These are phyloP conservation scores for Noctua comes DNA, from an alignment of 2,888 invertebrate genomes.

Conservation along the genomic window DNA sequence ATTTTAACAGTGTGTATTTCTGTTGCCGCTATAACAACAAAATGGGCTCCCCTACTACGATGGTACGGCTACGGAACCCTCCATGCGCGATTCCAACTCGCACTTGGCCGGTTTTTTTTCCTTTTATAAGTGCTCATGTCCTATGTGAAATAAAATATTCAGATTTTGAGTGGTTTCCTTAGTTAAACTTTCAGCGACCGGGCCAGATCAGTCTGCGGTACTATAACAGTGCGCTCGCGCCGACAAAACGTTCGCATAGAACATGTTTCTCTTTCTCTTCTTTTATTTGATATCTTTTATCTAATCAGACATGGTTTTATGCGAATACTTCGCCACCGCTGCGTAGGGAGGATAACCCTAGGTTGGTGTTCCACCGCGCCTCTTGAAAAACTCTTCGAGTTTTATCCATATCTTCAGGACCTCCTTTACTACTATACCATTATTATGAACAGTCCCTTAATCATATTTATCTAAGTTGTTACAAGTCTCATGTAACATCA, in stretches of 20 bases:
- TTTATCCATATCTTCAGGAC: background rate
- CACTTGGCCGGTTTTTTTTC: too few species aligned
- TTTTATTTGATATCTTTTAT: background rate
- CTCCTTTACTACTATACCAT: background rate
- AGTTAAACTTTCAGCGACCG: background rate
- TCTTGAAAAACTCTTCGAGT: background rate
- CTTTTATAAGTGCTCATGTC: too few species aligned
- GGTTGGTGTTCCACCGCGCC: background rate
- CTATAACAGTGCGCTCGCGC: background rate
- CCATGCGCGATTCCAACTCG: too few species aligned
- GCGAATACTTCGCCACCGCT: background rate
- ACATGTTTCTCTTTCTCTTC: background rate
- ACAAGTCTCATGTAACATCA: background rate
- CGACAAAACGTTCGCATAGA: background rate
- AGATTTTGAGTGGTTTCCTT: background rate
- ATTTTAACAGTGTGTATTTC: too few species aligned
- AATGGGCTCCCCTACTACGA: too few species aligned
- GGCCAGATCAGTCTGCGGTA: background rate
- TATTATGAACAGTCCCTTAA: background rate
- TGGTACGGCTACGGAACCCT: too few species aligned
- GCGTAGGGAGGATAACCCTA: background rate
- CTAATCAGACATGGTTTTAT: background rate
- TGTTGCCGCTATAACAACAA: too few species aligned
- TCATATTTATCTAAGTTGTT: background rate
- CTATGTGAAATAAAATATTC: background rate